phyloP scores from a whole-genome alignment of 2,113 vertebrate species.

The Circaetus cinerascens region DNA sequence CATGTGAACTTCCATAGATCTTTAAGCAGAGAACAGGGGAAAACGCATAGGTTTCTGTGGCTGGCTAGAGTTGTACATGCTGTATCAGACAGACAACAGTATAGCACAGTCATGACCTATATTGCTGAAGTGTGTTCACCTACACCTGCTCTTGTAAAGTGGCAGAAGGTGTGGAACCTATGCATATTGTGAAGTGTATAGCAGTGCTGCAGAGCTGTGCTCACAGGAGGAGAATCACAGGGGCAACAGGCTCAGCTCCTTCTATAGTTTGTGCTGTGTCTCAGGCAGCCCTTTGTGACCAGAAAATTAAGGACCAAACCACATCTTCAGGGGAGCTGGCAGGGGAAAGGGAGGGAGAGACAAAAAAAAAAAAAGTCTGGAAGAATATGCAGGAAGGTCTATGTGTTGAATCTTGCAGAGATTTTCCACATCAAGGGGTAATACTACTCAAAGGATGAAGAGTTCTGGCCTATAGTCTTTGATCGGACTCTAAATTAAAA shows the following conservation, averaged over 20 bases:
- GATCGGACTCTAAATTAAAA: not conserved
- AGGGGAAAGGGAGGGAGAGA: not conserved
- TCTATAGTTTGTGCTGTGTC: not conserved
- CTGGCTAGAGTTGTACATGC: not conserved
- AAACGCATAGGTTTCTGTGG: not conserved
- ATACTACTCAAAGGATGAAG: not conserved
- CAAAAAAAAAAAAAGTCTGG: not conserved
- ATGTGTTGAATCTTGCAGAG: not conserved
- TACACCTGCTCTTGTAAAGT: not conserved
- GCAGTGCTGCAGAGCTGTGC: not conserved
- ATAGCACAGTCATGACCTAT: not conserved
- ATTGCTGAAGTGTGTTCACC: not conserved
- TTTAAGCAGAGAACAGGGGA: not conserved
- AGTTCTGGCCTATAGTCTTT: not conserved
- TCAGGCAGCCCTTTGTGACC: not conserved
- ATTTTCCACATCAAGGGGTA: not conserved
- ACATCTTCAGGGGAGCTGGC: not conserved
- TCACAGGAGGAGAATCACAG: not conserved
- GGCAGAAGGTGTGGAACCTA: not conserved
- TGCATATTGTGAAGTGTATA: not conserved
- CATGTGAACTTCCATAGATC: not conserved
- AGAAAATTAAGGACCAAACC: not conserved
- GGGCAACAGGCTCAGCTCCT: not conserved
- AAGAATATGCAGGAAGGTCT: not conserved
- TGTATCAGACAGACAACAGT: not conserved